Percentiles rank a stretch among this genome's conserved stretches.
These are phyloP conservation scores for Trisateles emortualis DNA, from an alignment of 2,888 invertebrate genomes.

Conservation along the genomic window DNA sequence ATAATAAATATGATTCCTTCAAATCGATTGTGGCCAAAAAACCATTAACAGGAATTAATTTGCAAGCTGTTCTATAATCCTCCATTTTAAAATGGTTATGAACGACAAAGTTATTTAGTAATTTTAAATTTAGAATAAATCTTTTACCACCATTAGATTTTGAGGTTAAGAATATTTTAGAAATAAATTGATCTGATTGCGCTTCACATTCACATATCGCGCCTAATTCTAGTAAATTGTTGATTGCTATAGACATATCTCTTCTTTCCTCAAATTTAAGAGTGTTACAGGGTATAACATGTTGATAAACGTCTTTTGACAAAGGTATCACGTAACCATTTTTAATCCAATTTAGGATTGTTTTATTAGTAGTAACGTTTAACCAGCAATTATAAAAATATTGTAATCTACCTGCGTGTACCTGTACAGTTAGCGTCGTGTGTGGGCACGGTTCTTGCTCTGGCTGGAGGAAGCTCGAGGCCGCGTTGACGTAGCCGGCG, in stretches of 20 bases:
- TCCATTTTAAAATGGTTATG: slow-evolving; percentile 43
- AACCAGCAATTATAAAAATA: slow-evolving; percentile 35
- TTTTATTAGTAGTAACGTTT: slow-evolving; percentile 22
- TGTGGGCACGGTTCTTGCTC: background rate
- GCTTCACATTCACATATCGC: slow-evolving; percentile 27
- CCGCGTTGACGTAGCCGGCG: background rate
- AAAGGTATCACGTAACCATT: slow-evolving; percentile 20
- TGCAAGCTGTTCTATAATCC: slow-evolving; percentile 35
- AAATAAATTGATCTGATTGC: slow-evolving; percentile 23
- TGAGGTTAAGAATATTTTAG: slow-evolving; percentile 31
- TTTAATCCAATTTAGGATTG: slow-evolving; percentile 26
- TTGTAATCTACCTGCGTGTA: slow-evolving; percentile 26
- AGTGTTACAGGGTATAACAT: background rate
- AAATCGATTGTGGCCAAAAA: slow-evolving; percentile 36
- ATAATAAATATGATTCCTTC: slow-evolving; percentile 36
- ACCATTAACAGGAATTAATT: slow-evolving; percentile 18
- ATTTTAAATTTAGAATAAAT: slow-evolving; percentile 40
- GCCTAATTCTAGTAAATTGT: slow-evolving; percentile 31
- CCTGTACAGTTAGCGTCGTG: background rate
- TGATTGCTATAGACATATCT: slow-evolving; percentile 23
- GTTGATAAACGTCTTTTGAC: slow-evolving; percentile 7
- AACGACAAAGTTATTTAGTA: slow-evolving; percentile 32
- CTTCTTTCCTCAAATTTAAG: slow-evolving; percentile 9
- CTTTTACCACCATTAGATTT: slow-evolving; percentile 32
- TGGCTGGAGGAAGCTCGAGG: background rate